A percentile compares a stretch with the other conserved stretches of the same genome.
These are phyloP conservation scores for Drosophila neotestacea DNA, from an alignment of 2,888 invertebrate species.

Conservation along the genomic window DNA sequence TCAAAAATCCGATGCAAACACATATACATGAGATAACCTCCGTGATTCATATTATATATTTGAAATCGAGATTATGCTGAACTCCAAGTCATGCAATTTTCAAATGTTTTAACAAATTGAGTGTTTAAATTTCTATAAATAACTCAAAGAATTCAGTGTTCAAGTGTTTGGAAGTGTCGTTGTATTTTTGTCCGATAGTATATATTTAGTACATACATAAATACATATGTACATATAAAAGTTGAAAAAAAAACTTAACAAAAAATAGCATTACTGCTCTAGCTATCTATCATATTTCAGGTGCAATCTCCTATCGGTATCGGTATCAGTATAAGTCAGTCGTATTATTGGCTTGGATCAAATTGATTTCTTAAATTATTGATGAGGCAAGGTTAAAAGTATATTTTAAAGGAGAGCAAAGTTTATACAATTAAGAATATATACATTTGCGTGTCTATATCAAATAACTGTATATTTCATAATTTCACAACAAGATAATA, in stretches of 20 bases:
- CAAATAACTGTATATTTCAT: too few relatives aligned
- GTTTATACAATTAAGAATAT: too few relatives aligned
- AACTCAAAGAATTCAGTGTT: not conserved
- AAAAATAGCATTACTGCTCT: not conserved
- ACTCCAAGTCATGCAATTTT: not conserved
- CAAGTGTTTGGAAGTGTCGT: not conserved
- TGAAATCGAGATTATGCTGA: not conserved
- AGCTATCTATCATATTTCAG: too few relatives aligned
- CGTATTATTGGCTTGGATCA: too few relatives aligned
- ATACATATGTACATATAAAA: not conserved
- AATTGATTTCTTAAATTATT: too few relatives aligned
- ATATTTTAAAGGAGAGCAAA: too few relatives aligned
- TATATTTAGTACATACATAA: not conserved
- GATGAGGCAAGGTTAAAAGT: too few relatives aligned
- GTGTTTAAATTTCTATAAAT: not conserved
- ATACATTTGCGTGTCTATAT: too few relatives aligned
- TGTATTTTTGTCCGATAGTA: not conserved
- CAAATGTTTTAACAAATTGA: not conserved
- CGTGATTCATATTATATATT: not conserved
- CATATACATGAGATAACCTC: not conserved
- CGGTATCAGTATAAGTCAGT: too few relatives aligned
- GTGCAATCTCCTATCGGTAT: too few relatives aligned
- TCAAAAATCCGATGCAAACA: not conserved
- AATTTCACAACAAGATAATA: too few relatives aligned
- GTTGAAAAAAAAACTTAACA: too few relatives aligned